Percentiles rank a stretch among this genome's conserved stretches.
phyloP scores from a whole-genome alignment of 2,113 vertebrate species.

The Neomonachus schauinslandi region DNA sequence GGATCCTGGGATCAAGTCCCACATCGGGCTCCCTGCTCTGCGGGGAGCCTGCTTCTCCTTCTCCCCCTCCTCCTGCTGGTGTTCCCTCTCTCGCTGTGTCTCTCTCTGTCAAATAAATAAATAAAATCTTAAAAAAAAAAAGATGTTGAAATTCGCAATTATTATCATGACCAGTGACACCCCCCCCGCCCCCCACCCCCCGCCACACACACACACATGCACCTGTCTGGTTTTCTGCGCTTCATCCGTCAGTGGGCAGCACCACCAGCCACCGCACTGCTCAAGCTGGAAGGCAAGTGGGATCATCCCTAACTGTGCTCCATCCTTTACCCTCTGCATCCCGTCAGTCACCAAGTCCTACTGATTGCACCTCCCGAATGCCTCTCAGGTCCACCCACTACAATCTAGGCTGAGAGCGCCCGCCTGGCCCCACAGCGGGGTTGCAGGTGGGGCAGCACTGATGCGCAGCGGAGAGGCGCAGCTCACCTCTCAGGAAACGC shows the following conservation, averaged over 20 bases:
- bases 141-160: not conserved
- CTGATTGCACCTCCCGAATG: not conserved
- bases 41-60: too few species aligned
- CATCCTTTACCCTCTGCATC: accelerated
- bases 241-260: accelerated
- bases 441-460: accelerated
- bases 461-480: accelerated
- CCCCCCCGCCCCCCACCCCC: not conserved
- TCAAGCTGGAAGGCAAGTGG: not conserved
- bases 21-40: too few species aligned
- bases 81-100: too few species aligned
- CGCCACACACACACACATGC: too few species aligned
- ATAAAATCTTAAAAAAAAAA: too few species aligned
- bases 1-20: too few species aligned
- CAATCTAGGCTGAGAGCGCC: not conserved
- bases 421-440: accelerated
- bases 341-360: not conserved
- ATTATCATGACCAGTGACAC: accelerated
- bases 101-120: too few species aligned
- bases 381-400: not conserved
- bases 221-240: not conserved
- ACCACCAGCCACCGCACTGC: accelerated
- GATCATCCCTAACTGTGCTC: not conserved
- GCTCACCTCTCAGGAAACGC: too few species aligned
- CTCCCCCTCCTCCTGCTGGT: too few species aligned